Percentiles rank a stretch among this genome's conserved stretches.
These are phyloP conservation scores for Coilia nasus DNA, from an alignment of 2,797 vertebrate genomes.

Conservation along the genomic window DNA sequence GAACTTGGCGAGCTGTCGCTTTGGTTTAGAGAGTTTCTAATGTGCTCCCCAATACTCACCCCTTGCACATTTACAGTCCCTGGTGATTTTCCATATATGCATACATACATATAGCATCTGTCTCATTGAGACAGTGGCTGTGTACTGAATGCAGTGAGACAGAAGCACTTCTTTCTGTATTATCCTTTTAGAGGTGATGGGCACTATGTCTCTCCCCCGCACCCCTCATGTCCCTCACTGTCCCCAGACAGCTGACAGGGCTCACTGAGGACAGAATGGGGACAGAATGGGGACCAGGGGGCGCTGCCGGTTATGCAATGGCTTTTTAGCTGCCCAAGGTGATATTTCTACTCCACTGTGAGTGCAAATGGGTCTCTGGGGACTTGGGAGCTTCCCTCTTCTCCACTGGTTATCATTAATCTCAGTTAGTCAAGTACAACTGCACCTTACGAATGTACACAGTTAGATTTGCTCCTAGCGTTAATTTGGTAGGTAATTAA, in stretches of 20 bases:
- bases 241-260: not conserved
- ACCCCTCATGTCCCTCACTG: not conserved
- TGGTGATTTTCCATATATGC: not conserved
- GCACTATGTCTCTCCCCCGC: not conserved
- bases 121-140: not conserved
- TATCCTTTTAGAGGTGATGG: not conserved
- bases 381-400: not conserved
- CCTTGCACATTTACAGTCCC: not conserved
- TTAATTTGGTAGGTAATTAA: not conserved
- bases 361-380: not conserved
- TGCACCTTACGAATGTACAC: not conserved
- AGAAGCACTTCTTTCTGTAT: not conserved
- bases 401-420: not conserved
- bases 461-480: too few species aligned
- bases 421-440: not conserved
- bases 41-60: not conserved
- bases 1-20: not conserved
- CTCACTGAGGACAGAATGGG: not conserved
- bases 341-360: not conserved
- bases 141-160: not conserved
- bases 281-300: not conserved
- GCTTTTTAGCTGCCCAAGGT: not conserved
- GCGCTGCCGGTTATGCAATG: not conserved
- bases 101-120: not conserved
- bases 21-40: not conserved